A percentile compares a stretch with the other conserved stretches of the same genome.
Evolutionary conservation across 2,797 vertebrate genomes (phyloP).

Genomic region (Oreochromis mossambicus): DNA sequence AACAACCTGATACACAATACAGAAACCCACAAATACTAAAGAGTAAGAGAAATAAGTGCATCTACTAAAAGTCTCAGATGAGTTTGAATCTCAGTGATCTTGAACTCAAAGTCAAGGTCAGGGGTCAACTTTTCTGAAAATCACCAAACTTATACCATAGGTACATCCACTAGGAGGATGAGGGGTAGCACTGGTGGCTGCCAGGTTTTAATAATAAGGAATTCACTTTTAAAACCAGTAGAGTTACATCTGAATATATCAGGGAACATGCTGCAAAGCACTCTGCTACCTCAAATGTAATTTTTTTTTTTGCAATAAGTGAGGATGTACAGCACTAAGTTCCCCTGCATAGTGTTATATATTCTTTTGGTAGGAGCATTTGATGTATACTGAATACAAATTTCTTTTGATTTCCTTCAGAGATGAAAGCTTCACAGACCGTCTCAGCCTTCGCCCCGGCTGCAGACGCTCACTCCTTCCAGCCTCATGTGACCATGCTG

Average conservation of each 20-base stretch:
- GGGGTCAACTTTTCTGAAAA: neutral
- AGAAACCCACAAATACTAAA: neutral
- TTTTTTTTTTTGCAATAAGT: neutral
- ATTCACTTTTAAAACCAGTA: neutral
- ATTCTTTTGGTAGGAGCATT: neutral
- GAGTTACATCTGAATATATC: neutral
- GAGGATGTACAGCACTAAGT: neutral
- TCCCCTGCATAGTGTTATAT: neutral
- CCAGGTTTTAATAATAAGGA: neutral
- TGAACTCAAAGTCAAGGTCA: neutral
- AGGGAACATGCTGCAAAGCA: neutral
- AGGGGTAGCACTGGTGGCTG: neutral
- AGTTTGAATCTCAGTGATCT: neutral
- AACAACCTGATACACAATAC: neutral
- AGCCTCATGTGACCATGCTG: slow-evolving; percentile 88
- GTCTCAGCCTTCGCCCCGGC: slow-evolving; percentile 90
- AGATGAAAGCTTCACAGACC: slow-evolving; percentile 83
- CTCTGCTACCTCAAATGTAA: neutral
- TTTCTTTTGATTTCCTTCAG: slow-evolving; percentile 58
- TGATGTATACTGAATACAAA: neutral
- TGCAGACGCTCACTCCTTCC: slow-evolving; percentile 89
- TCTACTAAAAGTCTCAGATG: neutral
- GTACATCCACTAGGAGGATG: neutral
- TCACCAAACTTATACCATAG: neutral
- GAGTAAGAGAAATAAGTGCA: neutral